Evolutionary conservation across 2,888 invertebrate species (phyloP), one percentile per base, ranked within the genome.

Genomic region (Notocelia uddmanniana): DNA sequence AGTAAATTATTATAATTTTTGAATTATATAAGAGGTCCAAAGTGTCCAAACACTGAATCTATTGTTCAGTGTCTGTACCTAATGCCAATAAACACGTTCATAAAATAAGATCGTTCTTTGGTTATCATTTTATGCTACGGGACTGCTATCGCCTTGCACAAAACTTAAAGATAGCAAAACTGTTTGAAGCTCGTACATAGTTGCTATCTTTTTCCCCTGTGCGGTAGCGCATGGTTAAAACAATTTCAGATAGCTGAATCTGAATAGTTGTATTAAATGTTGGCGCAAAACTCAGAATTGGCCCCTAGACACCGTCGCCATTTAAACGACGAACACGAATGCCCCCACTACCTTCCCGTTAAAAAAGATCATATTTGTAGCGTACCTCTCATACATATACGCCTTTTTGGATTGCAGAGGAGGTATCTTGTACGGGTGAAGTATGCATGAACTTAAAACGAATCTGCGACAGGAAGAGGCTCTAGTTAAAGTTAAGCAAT

Each of bases 401-500:
- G 60, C 19, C 60, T 23, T 48, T 48, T 41, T 21, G 26, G 26
- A 60, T 41, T 23, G 60, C 5, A 41, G 9, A 60, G 45, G 23
- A 0, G 34, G 50, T 63, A 63, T 63, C 68, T 62, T 21, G 62
- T 80, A 76, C 74, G 78, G 74, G 84, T 87, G 83, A 88, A 85
- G 83, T 87, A 89, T 86, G 86, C 84, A 79, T 83, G 76, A 88
- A 90, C 82, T 89, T 87, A 84, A 88, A 88, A 85, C 86, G 88
- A 87, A 84, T 83, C 81, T 78, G 82, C 82, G 87, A 87, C 88
- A 84, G 83, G 83, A 88, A 86, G 85, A 86, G 83, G 84, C 80
- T 80, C 83, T 79, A 85, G 83, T 84, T 86, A 87, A 93, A 93
- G 90, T 93, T 89, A 88, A 88, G 91, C 89, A 93, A 92, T 93